Percentiles rank a stretch among this genome's conserved stretches.
Conservation (phyloP, 1,140 invertebrate genomes). For the Bathynomus jamesi region DNA sequence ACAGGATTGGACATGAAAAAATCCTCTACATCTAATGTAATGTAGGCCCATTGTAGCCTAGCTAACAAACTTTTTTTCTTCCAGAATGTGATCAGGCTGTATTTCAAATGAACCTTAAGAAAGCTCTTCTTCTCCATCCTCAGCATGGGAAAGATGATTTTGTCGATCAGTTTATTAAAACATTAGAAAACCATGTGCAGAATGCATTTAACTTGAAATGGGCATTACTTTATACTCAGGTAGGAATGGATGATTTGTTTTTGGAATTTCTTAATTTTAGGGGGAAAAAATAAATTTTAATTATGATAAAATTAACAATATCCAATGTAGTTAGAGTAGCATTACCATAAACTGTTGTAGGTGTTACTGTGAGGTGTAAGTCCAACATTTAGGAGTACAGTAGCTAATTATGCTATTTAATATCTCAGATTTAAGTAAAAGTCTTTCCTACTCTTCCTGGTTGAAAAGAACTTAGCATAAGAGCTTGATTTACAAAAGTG, state of each 20-base stretch:
- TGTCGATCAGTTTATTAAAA: conserved; percentile 21
- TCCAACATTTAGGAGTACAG: too few relatives aligned
- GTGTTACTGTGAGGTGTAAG: too few relatives aligned
- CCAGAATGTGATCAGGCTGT: conserved; percentile 25
- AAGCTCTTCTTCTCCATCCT: conserved; percentile 13
- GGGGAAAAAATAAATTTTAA: too few relatives aligned
- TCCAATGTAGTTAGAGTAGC: too few relatives aligned
- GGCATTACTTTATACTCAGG: conserved; percentile 28
- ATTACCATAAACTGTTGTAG: too few relatives aligned
- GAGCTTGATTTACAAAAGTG: too few relatives aligned
- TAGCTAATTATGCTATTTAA: too few relatives aligned
- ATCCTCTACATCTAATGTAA: background rate
- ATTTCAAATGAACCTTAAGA: conserved; percentile 12
- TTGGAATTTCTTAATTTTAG: too few relatives aligned
- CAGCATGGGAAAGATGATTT: conserved; percentile 11
- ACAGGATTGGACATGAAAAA: background rate
- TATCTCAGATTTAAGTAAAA: too few relatives aligned
- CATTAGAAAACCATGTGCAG: conserved; percentile 20
- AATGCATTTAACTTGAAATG: conserved; percentile 13
- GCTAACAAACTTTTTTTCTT: background rate
- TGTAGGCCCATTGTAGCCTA: background rate
- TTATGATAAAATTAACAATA: background rate
- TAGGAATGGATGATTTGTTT: background rate
- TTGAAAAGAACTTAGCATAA: too few relatives aligned
- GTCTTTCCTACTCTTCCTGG: too few relatives aligned